Evolutionary conservation across 1,140 invertebrate genomes (phyloP).

Genomic region (Anthonomus grandis): DNA sequence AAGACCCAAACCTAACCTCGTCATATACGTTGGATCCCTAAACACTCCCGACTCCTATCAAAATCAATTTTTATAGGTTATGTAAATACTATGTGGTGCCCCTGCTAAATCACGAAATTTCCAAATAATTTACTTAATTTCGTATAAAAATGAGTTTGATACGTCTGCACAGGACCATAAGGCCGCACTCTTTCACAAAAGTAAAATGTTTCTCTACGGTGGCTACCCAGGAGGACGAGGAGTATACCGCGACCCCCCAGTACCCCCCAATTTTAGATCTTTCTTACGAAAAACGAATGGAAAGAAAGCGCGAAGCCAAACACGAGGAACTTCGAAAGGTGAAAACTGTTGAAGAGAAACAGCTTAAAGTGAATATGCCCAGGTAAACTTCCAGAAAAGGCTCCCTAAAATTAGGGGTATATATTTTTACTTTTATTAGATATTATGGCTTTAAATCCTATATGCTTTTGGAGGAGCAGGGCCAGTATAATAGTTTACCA

Average conservation of each 20-base stretch:
- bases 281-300: slow-evolving; percentile 46
- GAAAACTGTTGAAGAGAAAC: slow-evolving; percentile 76
- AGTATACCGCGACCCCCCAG: slow-evolving; percentile 46
- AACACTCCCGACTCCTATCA: too few species aligned
- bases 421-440: slow-evolving; percentile 3
- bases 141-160: slow-evolving; percentile 27
- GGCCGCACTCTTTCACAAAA: not conserved
- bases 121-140: too few species aligned
- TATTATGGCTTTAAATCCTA: slow-evolving; percentile 73
- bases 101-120: too few species aligned
- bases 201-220: slow-evolving; percentile 22
- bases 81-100: too few species aligned
- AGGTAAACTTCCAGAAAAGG: slow-evolving; percentile 36
- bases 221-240: slow-evolving; percentile 27
- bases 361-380: slow-evolving; percentile 75
- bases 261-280: slow-evolving; percentile 64
- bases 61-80: too few species aligned
- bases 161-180: slow-evolving; percentile 25
- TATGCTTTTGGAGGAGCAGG: slow-evolving; percentile 56
- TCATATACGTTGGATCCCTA: too few species aligned
- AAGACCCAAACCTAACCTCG: too few species aligned
- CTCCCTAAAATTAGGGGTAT: not conserved
- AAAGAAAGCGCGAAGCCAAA: slow-evolving; percentile 49
- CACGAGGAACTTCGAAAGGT: slow-evolving; percentile 61
- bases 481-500: slow-evolving; percentile 66